phyloP scores from a whole-genome alignment of 2,888 invertebrate genomes.

The Pseudococcus viburni region DNA sequence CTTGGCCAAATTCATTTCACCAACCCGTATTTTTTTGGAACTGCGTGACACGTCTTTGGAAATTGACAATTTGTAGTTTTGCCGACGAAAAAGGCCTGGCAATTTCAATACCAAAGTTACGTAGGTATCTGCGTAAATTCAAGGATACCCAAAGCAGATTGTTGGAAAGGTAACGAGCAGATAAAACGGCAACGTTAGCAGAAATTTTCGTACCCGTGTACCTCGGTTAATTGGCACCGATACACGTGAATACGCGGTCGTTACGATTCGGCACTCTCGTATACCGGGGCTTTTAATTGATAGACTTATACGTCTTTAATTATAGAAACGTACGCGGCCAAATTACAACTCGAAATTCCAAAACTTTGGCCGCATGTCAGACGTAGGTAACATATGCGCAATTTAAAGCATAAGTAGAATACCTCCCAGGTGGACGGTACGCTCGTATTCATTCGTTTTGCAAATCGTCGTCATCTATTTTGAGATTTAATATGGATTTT shows the following conservation, averaged over 20 bases:
- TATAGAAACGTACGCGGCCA: slow-evolving; percentile 52
- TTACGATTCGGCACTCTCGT: slow-evolving; percentile 1
- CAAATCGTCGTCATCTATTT: slow-evolving; percentile 8
- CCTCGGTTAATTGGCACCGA: slow-evolving; percentile 30
- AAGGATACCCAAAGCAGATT: neutral
- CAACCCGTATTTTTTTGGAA: no score
- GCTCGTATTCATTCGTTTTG: slow-evolving; percentile 15
- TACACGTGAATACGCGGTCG: neutral
- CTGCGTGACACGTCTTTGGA: neutral
- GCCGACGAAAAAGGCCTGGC: neutral
- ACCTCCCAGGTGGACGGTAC: slow-evolving; percentile 26
- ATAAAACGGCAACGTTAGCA: neutral
- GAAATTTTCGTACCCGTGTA: neutral
- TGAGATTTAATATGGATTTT: neutral
- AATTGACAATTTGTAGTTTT: neutral
- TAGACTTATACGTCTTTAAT: slow-evolving; percentile 53
- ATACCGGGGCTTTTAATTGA: slow-evolving; percentile 42
- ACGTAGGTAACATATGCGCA: slow-evolving; percentile 34
- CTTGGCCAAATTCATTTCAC: no score
- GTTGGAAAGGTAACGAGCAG: neutral
- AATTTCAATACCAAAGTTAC: neutral
- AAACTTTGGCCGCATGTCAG: slow-evolving; percentile 48
- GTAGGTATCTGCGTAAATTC: neutral
- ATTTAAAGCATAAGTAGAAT: slow-evolving; percentile 1
- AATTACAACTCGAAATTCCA: slow-evolving; percentile 51